Conservation (phyloP, 2,888 invertebrate species). For the Sicus ferrugineus region DNA sequence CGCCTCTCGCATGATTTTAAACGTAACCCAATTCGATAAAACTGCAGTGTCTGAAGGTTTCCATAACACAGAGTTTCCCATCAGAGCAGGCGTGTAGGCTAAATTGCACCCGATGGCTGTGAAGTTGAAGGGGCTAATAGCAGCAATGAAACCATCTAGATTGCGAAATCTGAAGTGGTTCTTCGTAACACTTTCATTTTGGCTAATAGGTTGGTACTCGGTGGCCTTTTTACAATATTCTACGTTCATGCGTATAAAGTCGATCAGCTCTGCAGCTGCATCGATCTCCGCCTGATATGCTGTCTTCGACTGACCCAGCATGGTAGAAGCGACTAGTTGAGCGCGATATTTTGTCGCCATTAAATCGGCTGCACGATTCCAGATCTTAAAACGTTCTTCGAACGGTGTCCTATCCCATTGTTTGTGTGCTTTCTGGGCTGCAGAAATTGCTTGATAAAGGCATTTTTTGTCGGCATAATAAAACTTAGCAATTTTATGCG, state of each 20-base stretch:
- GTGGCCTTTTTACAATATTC: slow-evolving; percentile 81
- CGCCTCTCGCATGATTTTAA: slow-evolving; percentile 90
- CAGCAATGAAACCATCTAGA: slow-evolving; percentile 95
- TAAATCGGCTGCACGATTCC: slow-evolving; percentile 85
- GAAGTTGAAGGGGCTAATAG: slow-evolving; percentile 97
- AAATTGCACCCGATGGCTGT: slow-evolving; percentile 98
- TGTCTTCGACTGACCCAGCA: slow-evolving; percentile 96
- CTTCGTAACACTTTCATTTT: slow-evolving; percentile 72
- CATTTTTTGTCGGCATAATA: slow-evolving; percentile 85
- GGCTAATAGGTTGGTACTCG: slow-evolving; percentile 89
- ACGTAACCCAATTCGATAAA: slow-evolving; percentile 92
- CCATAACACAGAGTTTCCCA: slow-evolving; percentile 95
- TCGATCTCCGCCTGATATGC: slow-evolving; percentile 96
- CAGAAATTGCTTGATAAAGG: slow-evolving; percentile 82
- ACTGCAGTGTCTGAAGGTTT: slow-evolving; percentile 97
- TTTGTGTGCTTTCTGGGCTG: slow-evolving; percentile 76
- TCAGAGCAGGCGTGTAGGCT: slow-evolving; percentile 84
- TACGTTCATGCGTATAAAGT: slow-evolving; percentile 87
- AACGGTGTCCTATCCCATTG: slow-evolving; percentile 88
- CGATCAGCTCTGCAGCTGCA: slow-evolving; percentile 90
- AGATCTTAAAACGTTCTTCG: slow-evolving; percentile 79
- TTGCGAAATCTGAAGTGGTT: slow-evolving; percentile 88
- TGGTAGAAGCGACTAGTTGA: slow-evolving; percentile 90
- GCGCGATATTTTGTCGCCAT: slow-evolving; percentile 87
- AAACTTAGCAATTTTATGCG: slow-evolving; percentile 84